phyloP scores from a whole-genome alignment of 2,113 vertebrate species.

The Lepisosteus osseus region DNA sequence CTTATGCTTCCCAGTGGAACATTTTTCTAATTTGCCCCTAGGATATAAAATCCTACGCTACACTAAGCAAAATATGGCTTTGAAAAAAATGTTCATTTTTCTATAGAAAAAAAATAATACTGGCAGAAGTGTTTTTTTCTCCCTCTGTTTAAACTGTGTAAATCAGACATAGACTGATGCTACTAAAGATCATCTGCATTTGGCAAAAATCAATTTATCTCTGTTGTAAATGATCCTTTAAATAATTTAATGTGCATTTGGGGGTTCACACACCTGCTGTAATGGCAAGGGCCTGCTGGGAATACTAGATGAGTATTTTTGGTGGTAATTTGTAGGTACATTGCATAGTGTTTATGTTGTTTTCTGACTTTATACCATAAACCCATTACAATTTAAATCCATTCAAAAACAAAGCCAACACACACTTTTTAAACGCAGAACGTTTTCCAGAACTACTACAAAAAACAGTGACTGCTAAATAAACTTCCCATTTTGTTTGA shows the following conservation, averaged over 20 bases:
- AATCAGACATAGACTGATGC: too few species aligned
- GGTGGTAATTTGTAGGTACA: too few species aligned
- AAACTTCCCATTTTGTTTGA: too few species aligned
- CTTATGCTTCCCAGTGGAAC: slow-evolving; percentile 24
- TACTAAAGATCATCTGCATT: background rate
- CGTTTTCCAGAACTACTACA: too few species aligned
- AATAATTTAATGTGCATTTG: background rate
- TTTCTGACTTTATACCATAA: too few species aligned
- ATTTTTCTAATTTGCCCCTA: slow-evolving; percentile 21
- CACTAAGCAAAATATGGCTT: slow-evolving; percentile 17
- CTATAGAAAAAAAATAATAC: slow-evolving; percentile 14
- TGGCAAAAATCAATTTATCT: slow-evolving; percentile 1
- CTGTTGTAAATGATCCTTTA: slow-evolving; percentile 11
- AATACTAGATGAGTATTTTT: background rate
- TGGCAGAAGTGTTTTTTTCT: slow-evolving; percentile 10
- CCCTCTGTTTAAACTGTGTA: slow-evolving; percentile 9
- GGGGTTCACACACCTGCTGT: background rate
- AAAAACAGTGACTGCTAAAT: too few species aligned
- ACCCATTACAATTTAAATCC: too few species aligned
- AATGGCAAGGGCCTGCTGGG: background rate
- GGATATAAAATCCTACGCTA: slow-evolving; percentile 22
- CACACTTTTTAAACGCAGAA: too few species aligned
- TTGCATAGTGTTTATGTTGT: too few species aligned
- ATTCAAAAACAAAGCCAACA: too few species aligned
- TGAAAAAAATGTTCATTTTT: slow-evolving; percentile 29